Conservation (phyloP, 2,113 vertebrate species). For the Sturnus vulgaris region DNA sequence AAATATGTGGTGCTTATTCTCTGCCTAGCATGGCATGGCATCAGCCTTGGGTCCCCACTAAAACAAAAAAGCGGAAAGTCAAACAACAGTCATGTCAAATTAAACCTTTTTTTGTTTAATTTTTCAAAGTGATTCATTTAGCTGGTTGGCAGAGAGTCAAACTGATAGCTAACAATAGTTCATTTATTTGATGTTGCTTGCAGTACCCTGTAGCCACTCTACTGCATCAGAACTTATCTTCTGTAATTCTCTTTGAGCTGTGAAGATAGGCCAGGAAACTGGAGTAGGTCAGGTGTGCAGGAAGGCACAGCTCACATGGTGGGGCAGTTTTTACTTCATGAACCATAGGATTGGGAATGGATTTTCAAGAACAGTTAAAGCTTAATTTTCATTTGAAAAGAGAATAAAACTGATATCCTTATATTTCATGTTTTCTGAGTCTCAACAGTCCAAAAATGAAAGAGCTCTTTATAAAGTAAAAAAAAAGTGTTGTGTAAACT, state of each 20-base stretch:
- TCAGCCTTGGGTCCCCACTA: not conserved
- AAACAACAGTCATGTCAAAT: slow-evolving; percentile 59
- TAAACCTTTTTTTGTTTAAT: slow-evolving; percentile 51
- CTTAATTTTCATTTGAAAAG: not conserved
- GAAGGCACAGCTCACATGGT: not conserved
- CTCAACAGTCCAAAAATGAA: not conserved
- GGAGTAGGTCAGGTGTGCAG: slow-evolving; percentile 25
- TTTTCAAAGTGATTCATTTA: slow-evolving; percentile 60
- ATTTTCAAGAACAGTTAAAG: not conserved
- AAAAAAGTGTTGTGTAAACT: not conserved
- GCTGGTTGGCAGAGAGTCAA: slow-evolving; percentile 22
- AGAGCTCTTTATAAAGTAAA: not conserved
- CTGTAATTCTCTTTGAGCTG: slow-evolving; percentile 41
- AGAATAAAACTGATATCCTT: not conserved
- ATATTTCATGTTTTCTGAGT: not conserved
- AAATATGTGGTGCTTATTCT: not conserved
- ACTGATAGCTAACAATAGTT: slow-evolving; percentile 58
- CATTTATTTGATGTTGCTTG: slow-evolving; percentile 47
- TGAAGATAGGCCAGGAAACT: slow-evolving; percentile 42
- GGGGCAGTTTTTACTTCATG: not conserved
- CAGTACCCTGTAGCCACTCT: slow-evolving; percentile 24
- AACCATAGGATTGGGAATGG: not conserved
- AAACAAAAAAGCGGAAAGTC: slow-evolving; percentile 51
- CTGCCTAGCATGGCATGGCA: not conserved
- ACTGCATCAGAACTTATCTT: slow-evolving; percentile 54